Percentiles rank a stretch among this genome's conserved stretches.
Conservation (phyloP, 1,140 invertebrate genomes). For the Asobara japonica region DNA sequence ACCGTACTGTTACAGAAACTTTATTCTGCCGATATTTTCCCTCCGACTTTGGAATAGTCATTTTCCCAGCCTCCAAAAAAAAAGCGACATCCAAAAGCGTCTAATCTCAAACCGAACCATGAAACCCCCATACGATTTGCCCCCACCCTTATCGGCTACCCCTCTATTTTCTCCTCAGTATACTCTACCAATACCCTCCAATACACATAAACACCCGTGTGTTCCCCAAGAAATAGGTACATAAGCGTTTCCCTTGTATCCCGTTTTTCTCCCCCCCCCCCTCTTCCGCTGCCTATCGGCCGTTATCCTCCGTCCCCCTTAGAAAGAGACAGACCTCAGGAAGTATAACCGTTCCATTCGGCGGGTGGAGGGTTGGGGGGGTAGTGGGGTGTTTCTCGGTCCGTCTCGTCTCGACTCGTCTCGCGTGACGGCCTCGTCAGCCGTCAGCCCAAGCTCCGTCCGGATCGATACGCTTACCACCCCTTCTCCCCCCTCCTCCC, state of each 20-base stretch:
- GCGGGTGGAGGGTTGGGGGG: not conserved
- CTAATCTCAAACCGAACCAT: too few species aligned
- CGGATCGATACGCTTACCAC: constrained; percentile 64
- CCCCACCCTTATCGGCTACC: not conserved
- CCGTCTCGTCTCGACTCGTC: constrained; percentile 64
- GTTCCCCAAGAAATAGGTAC: constrained; percentile 37
- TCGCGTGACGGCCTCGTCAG: constrained; percentile 67
- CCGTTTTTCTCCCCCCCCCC: not conserved
- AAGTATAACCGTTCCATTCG: constrained; percentile 15
- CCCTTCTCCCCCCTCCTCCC: constrained; percentile 48
- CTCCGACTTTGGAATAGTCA: too few species aligned
- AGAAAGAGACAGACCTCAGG: constrained; percentile 2
- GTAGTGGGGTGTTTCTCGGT: constrained; percentile 49
- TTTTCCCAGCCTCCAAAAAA: too few species aligned
- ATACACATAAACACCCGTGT: constrained; percentile 20
- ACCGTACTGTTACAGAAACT: too few species aligned
- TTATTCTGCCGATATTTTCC: too few species aligned
- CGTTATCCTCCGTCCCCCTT: not conserved
- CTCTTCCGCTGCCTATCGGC: not conserved
- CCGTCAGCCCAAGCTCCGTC: constrained; percentile 63
- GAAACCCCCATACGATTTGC: too few species aligned
- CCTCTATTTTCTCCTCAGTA: not conserved
- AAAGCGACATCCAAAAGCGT: too few species aligned
- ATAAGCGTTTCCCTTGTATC: not conserved
- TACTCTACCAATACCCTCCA: constrained; percentile 39